These are phyloP conservation scores for Zosterops japonicus DNA, from an alignment of 2,113 vertebrate species.

Conservation along the genomic window DNA sequence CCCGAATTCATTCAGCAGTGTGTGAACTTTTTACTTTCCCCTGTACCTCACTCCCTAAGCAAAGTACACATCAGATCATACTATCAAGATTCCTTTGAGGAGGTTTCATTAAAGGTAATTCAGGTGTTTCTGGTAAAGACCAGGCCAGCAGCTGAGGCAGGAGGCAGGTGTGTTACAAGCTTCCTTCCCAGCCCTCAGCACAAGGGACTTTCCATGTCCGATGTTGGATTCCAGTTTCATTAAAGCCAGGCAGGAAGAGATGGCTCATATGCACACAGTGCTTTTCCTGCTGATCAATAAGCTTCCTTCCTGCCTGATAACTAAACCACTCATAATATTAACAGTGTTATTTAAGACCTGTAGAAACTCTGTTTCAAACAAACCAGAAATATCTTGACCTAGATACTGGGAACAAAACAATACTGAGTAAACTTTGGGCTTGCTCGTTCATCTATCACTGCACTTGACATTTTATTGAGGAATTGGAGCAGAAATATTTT, in stretches of 20 bases:
- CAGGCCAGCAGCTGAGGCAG: neutral
- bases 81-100: neutral
- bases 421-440: neutral
- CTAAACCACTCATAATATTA: conserved; percentile 47
- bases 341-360: conserved; percentile 55
- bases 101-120: neutral
- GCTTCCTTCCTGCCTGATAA: conserved; percentile 61
- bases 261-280: conserved; percentile 34
- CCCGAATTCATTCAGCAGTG: neutral
- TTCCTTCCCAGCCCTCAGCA: neutral
- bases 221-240: neutral
- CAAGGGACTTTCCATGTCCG: neutral
- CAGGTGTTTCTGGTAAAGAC: neutral
- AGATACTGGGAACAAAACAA: conserved; percentile 59
- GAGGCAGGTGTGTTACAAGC: neutral
- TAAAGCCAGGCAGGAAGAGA: conserved; percentile 28
- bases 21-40: neutral
- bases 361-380: conserved; percentile 49
- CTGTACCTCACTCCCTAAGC: neutral
- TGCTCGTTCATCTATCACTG: neutral
- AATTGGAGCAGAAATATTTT: neutral
- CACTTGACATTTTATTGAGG: conserved; percentile 18
- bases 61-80: neutral
- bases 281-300: conserved; percentile 63
- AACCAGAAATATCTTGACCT: conserved; percentile 67